Conservation (phyloP, 2,113 vertebrate species). For the Corvus hawaiiensis region DNA sequence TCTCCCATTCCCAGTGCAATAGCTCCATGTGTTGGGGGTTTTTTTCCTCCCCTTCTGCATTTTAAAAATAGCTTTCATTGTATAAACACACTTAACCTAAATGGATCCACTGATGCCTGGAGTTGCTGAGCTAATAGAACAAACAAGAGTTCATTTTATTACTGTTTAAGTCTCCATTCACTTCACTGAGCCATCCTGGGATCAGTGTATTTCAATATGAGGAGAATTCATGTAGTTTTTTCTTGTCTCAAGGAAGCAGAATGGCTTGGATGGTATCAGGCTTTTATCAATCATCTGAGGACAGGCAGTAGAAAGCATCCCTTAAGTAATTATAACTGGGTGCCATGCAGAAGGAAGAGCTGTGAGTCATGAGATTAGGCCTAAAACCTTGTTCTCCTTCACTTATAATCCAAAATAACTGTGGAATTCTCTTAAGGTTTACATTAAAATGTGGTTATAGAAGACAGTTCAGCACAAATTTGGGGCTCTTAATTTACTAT, state of each 20-base stretch:
- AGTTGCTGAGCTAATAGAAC: background rate
- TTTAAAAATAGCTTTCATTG: background rate
- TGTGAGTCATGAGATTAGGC: background rate
- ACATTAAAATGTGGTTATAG: background rate
- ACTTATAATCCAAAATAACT: background rate
- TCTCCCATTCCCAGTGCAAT: background rate
- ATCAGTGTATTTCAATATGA: background rate
- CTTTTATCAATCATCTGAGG: background rate
- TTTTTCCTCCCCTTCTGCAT: background rate
- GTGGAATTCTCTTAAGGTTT: background rate
- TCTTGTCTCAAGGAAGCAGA: background rate
- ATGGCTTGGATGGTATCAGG: background rate
- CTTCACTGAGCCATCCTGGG: background rate
- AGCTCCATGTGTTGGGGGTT: accelerated
- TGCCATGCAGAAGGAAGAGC: background rate
- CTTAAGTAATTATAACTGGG: background rate
- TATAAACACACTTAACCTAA: background rate
- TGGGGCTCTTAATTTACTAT: background rate
- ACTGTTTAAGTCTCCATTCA: background rate
- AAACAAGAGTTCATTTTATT: background rate
- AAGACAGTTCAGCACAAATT: background rate
- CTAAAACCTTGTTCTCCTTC: background rate
- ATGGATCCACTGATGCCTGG: background rate
- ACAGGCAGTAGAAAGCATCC: background rate
- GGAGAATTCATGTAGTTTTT: background rate